Evolutionary conservation across 92 coral and sea anemone genomes (phyloP).

Genomic region (Phenganax marumi): DNA sequence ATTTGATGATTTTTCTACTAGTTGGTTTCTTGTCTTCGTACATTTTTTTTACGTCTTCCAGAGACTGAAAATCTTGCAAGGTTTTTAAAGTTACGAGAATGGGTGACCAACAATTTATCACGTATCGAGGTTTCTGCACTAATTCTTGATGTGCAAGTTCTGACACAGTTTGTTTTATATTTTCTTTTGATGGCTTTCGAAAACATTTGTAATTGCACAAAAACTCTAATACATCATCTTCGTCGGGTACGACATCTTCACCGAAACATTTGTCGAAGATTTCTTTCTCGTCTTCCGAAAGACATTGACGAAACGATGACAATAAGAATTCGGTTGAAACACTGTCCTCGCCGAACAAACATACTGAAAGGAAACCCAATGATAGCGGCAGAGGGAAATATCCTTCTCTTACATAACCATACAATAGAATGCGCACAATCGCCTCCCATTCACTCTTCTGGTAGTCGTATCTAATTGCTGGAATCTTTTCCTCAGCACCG

Average conservation of each 20-base stretch:
- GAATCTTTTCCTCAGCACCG: slow-evolving; percentile 27
- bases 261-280: slow-evolving; percentile 42
- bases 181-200: slow-evolving; percentile 44
- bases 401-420: slow-evolving; percentile 29
- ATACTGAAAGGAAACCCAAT: slow-evolving; percentile 15
- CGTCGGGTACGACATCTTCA: slow-evolving; percentile 40
- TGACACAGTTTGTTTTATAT: slow-evolving; percentile 39
- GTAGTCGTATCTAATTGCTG: slow-evolving; percentile 37
- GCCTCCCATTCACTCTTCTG: slow-evolving; percentile 48
- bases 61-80: slow-evolving; percentile 29
- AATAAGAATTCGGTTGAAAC: slow-evolving; percentile 43
- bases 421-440: slow-evolving; percentile 27
- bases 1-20: slow-evolving; percentile 34
- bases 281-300: slow-evolving; percentile 55
- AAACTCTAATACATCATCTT: slow-evolving; percentile 51
- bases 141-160: slow-evolving; percentile 66
- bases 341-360: slow-evolving; percentile 54
- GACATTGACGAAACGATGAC: slow-evolving; percentile 49
- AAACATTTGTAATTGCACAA: slow-evolving; percentile 50
- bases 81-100: slow-evolving; percentile 29
- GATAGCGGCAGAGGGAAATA: slow-evolving; percentile 44
- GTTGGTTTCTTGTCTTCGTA: slow-evolving; percentile 39
- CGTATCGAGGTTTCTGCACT: slow-evolving; percentile 61
- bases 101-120: slow-evolving; percentile 62
- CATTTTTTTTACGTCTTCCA: slow-evolving; percentile 21